Percentiles rank a stretch among this genome's conserved stretches.
Evolutionary conservation across 2,797 vertebrate species (phyloP).

Genomic region (Falco novaeseelandiae): DNA sequence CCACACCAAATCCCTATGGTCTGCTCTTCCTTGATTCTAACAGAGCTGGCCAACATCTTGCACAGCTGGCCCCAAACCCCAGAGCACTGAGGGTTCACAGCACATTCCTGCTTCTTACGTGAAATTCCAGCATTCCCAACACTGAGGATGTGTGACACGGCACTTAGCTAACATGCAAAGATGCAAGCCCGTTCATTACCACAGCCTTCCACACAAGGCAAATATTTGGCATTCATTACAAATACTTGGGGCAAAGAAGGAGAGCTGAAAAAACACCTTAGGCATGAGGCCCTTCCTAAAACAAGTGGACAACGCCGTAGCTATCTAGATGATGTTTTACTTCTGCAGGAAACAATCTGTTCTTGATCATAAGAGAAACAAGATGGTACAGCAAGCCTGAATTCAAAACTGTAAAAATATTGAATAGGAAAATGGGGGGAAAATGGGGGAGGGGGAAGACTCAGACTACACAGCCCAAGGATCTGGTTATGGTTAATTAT

Average conservation of each 20-base stretch:
- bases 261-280: not conserved
- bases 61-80: constrained; percentile 20
- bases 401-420: not conserved
- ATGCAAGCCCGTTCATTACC: not conserved
- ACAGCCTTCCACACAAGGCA: not conserved
- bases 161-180: not conserved
- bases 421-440: not conserved
- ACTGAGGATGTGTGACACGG: not conserved
- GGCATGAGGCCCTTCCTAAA: not conserved
- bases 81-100: not conserved
- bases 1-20: not conserved
- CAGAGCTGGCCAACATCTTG: constrained; percentile 20
- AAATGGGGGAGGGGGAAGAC: not conserved
- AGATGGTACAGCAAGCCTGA: not conserved
- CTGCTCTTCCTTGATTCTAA: constrained; percentile 21
- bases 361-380: not conserved
- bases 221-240: not conserved
- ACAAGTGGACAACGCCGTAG: not conserved
- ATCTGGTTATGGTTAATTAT: not conserved
- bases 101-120: not conserved
- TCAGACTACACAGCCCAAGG: not conserved
- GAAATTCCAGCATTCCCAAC: constrained; percentile 16
- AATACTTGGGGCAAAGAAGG: not conserved
- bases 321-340: not conserved
- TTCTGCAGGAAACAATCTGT: not conserved